Base-by-base conservation (phyloP, 2,888 invertebrate genomes). In the Brassicogethes aeneus region DNA sequence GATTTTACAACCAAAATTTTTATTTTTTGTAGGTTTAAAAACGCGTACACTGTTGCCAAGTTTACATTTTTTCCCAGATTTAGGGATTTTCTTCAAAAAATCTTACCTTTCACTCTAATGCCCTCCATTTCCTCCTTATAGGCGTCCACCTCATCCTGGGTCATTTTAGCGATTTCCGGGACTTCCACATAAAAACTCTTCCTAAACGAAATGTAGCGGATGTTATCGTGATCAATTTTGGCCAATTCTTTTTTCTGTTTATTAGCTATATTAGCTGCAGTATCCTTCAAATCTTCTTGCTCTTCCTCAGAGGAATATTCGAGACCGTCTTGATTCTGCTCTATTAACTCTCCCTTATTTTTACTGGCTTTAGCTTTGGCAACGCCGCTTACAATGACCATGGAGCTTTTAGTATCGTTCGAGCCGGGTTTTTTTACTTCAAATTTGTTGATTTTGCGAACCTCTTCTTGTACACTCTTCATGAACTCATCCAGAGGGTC, bases 291-390 rank as follows among this genome's bases (percentile, higher is more conserved):
- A 61, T 94, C 94, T 63, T 95, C 94, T 2, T 89, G 83, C 59
- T 96, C 95, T 65, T 96, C 96, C 67, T 96, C 96, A 10, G 94
- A 94, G 0, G 95, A 95, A 70, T 97, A 96, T 72, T 94, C 99
- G 46, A 97, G 70, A 1, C 92, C 94, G 65, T 99, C 97, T 68
- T 95, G 93, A 70, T 99, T 96, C 64, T 95, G 96, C 68, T 99
- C 96, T 60, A 99, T 93, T n/a, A 99, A 71, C 69, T 99, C 97
- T 39, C 99, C 99, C 71, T 96, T 95, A 53, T 87, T 82, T 53
- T 82, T 83, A 16, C 76, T 74, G 17, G 78, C 73, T 48, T 80
- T 80, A 58, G 86, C 85, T 64, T 91, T 91, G 0, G 89, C 88
- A 3, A 88, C 82, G 3, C 90, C 90, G 0, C 87, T 85, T 2